These are phyloP conservation scores for Conchocele bisecta DNA, from an alignment of 2,888 invertebrate species.

Conservation along the genomic window DNA sequence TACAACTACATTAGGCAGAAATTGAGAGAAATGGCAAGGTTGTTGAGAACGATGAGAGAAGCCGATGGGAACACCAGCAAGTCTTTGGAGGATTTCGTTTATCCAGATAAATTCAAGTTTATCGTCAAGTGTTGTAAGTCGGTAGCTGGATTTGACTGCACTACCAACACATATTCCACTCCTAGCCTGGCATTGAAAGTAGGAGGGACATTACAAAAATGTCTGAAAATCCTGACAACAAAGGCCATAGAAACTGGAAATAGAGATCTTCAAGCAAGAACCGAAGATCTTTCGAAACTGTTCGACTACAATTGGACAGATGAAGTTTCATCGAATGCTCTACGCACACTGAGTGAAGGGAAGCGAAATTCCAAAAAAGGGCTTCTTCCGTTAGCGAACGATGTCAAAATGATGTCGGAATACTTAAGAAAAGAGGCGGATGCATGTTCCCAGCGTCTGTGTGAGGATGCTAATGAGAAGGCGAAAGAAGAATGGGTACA, in stretches of 20 bases:
- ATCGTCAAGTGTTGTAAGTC: neutral
- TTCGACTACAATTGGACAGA: slow-evolving; percentile 1
- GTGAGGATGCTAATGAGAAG: neutral
- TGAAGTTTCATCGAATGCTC: neutral
- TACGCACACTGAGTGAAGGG: neutral
- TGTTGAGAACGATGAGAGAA: neutral
- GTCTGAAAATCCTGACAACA: neutral
- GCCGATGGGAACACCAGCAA: neutral
- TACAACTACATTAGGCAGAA: neutral
- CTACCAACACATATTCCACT: neutral
- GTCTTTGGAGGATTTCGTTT: neutral
- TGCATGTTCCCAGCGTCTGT: neutral
- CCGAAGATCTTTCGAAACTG: slow-evolving; percentile 1
- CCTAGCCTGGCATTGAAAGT: slow-evolving; percentile 1
- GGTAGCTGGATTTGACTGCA: neutral
- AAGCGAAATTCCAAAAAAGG: neutral
- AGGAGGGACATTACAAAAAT: slow-evolving; percentile 1
- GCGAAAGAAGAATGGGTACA: neutral
- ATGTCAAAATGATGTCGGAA: neutral
- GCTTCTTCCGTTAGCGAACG: neutral
- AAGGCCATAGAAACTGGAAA: neutral
- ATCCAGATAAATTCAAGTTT: neutral
- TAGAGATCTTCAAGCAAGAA: neutral
- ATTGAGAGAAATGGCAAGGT: neutral
- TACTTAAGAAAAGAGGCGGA: neutral